Evolutionary conservation across 2,888 invertebrate species (phyloP), one percentile per base, ranked within the genome.

Genomic region (Branchellion lobata): DNA sequence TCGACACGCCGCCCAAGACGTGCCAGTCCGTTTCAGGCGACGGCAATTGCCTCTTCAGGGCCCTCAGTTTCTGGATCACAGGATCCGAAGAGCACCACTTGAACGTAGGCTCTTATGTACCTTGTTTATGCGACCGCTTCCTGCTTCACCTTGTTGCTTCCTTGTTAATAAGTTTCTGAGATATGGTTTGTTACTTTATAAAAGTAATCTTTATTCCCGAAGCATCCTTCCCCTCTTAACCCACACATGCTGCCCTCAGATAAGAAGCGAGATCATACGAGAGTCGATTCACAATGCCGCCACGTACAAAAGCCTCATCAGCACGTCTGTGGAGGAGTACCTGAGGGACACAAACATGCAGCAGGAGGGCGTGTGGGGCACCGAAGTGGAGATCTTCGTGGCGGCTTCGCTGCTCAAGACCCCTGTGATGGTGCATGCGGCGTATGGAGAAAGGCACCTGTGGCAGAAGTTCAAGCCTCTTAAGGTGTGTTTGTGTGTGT

Each of bases 341-440:
- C 29, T 79, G 31, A 36, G 75, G 18, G 79, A 79, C 27, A 75
- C 75, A 14, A 36, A 40, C 40, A 79, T 79, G 79, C 51, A 73
- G 47, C 75, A 79, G n/a, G 79, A 79, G 33, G 79, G 79, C 14
- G 68, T 75, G 5, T 79, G 79, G 79, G 79, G 79, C 5, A 65
- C 79, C 5, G 79, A 79, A 51, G 34, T 79, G 47, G 79, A 79
- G 69, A 79, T 79, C 27, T 79, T 79, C 34, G 79, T 79, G 18
- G 75, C 79, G 2, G 79, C 79, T 18, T 74, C 79, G 24, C 69
- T 79, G 24, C 79, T 79, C 24, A 61, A 73, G 40, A 79, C 79
- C 8, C 79, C 79, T 21, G 73, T 79, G 33, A 74, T 74, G 34
- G 79, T 79, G 2, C 74, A 61, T 47, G 79, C 75, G 18, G 79